Evolutionary conservation across 2,888 invertebrate species (phyloP), one percentile per base, ranked within the genome.

Genomic region (Stenodema calcarata): DNA sequence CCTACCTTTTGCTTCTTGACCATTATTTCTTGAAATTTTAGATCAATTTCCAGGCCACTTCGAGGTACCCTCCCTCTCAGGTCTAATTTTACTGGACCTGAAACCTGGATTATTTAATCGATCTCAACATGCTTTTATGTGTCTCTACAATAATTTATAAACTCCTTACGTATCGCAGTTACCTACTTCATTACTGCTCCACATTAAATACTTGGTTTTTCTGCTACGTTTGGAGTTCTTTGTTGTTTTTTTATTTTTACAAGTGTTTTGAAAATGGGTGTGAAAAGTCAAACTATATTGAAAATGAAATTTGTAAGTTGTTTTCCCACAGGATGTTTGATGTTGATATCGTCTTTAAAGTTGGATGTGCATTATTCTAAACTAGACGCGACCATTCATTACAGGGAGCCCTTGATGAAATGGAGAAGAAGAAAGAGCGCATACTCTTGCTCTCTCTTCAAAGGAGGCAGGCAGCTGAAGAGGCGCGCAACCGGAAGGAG

Each of bases 401-500:
- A 44, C 76, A 79, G 87, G 88, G 86, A 4, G 94, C 95, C 9
- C 94, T 96, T 86, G 96, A 97, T 89, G 97, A 98, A 92, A 97
- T 98, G 96, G 97, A 97, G 91, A 94, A 95, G 88, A 98, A 96
- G 91, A 98, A 98, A 91, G 97, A 98, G 91, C 95, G 95, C 89
- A 96, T 99, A 88, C 95, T 98, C 94, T 92, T 97, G 91, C 92
- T 96, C 90, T 98, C 98, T 14, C 92, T 97, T 90, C 97, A 97
- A 91, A 93, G 99, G 90, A 95, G 96, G 89, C 97, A 97, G 91
- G 95, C 97, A 89, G 97, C 96, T 90, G 98, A 98, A 91, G 96
- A 96, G 91, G 94, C 95, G 87, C 95, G 96, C 88, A 95, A 95
- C 89, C 93, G 95, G 50, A 96, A 97, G 90, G 98, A 98, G 91